phyloP scores from a whole-genome alignment of 2,797 vertebrate species.

The Trematomus bernacchii region DNA sequence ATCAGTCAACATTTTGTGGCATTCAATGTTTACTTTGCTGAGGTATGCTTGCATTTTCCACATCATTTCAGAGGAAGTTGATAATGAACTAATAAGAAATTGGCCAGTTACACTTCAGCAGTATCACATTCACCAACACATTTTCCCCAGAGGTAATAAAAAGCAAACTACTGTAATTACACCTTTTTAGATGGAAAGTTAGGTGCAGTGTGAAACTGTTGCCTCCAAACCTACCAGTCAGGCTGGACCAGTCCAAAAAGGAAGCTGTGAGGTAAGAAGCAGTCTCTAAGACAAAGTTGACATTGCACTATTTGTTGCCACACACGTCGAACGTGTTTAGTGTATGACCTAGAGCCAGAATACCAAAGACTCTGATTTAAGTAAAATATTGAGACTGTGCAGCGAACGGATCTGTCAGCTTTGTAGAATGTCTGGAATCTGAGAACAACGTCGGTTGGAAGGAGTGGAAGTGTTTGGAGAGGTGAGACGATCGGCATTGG shows the following conservation, averaged over 20 bases:
- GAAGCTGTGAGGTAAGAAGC: slow-evolving; percentile 7
- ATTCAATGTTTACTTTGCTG: slow-evolving; percentile 30
- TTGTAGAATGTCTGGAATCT: slow-evolving; percentile 66
- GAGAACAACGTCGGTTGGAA: slow-evolving; percentile 44
- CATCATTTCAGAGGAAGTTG: not conserved
- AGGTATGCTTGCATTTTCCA: not conserved
- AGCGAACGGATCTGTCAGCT: slow-evolving; percentile 42
- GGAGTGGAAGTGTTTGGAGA: slow-evolving; percentile 62
- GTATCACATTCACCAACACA: not conserved
- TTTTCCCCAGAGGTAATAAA: not conserved
- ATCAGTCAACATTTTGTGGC: slow-evolving; percentile 9
- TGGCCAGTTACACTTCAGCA: not conserved
- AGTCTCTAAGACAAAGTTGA: slow-evolving; percentile 19
- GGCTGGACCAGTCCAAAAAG: slow-evolving; percentile 62
- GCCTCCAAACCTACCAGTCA: slow-evolving; percentile 62
- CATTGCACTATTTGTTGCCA: not conserved
- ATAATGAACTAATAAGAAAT: not conserved
- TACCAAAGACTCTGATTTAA: not conserved
- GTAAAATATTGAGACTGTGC: not conserved
- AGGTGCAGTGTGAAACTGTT: not conserved
- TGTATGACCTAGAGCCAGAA: not conserved
- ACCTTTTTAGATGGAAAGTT: not conserved
- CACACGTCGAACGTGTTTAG: not conserved
- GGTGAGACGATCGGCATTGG: slow-evolving; percentile 42
- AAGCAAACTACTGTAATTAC: not conserved